These are phyloP conservation scores for Heliocidaris erythrogramma DNA, from an alignment of 35 echinoderm and acorn worm genomes.

Conservation along the genomic window DNA sequence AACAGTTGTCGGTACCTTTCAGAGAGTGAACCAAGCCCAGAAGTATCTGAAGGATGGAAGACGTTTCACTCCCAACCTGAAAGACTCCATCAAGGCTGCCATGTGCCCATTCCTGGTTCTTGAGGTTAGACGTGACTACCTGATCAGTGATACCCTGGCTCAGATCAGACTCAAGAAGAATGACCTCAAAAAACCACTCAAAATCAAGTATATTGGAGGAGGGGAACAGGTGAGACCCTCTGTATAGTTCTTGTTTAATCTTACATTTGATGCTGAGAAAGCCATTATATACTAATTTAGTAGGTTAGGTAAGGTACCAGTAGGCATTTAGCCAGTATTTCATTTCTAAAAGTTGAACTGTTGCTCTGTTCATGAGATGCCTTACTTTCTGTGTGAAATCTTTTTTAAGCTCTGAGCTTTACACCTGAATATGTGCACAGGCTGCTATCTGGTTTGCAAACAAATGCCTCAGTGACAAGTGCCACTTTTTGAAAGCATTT, in stretches of 20 bases:
- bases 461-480: neutral
- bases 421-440: too few relatives aligned
- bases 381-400: too few relatives aligned
- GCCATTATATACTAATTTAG: too few relatives aligned
- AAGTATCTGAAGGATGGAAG: slow-evolving; percentile 68
- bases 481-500: too few relatives aligned
- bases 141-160: slow-evolving; percentile 84
- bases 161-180: slow-evolving; percentile 82
- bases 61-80: slow-evolving; percentile 36
- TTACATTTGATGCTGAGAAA: neutral
- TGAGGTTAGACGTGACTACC: slow-evolving; percentile 74
- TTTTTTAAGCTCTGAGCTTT: too few relatives aligned
- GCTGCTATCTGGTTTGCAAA: neutral
- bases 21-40: slow-evolving; percentile 96
- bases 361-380: too few relatives aligned
- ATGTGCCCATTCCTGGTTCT: slow-evolving; percentile 94
- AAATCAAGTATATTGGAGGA: slow-evolving; percentile 97
- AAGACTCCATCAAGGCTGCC: slow-evolving; percentile 80
- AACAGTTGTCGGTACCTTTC: too few relatives aligned
- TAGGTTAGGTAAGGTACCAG: too few relatives aligned
- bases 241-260: neutral
- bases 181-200: slow-evolving; percentile 96
- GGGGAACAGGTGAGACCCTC: slow-evolving; percentile 87
- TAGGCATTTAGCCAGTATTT: too few relatives aligned
- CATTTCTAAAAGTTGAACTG: too few relatives aligned